Evolutionary conservation across 2,888 invertebrate genomes (phyloP), one percentile per base, ranked within the genome.

Genomic region (Acronicta psi): DNA sequence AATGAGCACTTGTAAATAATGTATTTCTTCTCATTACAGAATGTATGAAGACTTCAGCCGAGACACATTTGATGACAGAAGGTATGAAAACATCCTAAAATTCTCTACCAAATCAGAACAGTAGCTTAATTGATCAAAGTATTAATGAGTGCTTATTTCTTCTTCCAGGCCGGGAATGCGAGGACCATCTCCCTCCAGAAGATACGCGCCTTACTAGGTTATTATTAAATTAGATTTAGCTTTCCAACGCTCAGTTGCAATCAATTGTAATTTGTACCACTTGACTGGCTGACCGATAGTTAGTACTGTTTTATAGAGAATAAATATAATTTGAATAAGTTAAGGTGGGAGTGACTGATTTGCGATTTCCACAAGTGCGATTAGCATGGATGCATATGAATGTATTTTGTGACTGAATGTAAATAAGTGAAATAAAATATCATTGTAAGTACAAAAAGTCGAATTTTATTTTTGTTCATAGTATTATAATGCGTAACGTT

Each of bases 11-110:
- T 29, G 10, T n/a, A 54, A 55, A 67, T 20, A 41, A 47, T 44
- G 41, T 23, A 41, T 52, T 41, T 69, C 53, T 71, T 79, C 50
- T 75, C 50, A 88, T 85, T 90, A 73, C 94, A 96, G 96, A 82
- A 96, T 97, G 95, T 97, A 97, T 91, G 97, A 98, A 93, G 97
- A 97, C 92, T 98, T 97, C 89, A 97, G 97, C 92, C 95, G 97
- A 76, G 97, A 98, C 93, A 96, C 97, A 45, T 98, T 97, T 91
- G 97, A 98, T 92, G 97, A 98, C 84, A 96, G 97, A 90, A 96
- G 96, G 96, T 96, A 92, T 93, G 90, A 88, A 14, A 44, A 13
- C 29, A 0, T 13, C 13, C 31, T 31, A 31, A 31, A 2, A 10
- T 31, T 11, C 11, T 31, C 5, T 31, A 3, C 13, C 7, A 2